Evolutionary conservation across 2,888 invertebrate species (phyloP).

Genomic region (Eumerus sabulonum): DNA sequence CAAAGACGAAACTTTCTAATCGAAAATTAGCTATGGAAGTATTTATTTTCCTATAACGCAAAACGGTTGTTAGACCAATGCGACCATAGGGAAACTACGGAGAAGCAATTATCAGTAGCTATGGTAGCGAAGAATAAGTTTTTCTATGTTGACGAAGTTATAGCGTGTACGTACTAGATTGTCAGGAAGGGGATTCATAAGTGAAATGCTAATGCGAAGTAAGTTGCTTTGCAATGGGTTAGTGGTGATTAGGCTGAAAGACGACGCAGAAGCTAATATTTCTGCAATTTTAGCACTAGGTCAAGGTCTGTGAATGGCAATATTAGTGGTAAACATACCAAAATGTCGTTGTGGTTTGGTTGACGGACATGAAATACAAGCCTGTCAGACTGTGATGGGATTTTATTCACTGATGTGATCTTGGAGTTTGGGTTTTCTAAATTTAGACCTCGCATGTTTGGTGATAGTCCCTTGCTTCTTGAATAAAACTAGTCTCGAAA

Average conservation of each 20-base stretch:
- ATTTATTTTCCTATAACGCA: slow-evolving; percentile 12
- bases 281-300: background rate
- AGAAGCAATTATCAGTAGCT: too few relatives aligned
- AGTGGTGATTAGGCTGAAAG: too few relatives aligned
- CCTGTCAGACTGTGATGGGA: too few relatives aligned
- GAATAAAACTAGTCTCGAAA: too few relatives aligned
- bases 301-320: slow-evolving; percentile 21
- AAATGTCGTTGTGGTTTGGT: slow-evolving; percentile 19
- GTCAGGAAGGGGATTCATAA: slow-evolving; percentile 20
- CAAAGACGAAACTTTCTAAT: slow-evolving; percentile 3
- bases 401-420: too few relatives aligned
- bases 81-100: too few relatives aligned
- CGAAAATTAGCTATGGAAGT: background rate
- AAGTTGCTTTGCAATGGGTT: background rate
- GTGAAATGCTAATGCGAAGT: slow-evolving; percentile 14
- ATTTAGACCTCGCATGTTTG: too few relatives aligned
- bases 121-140: slow-evolving; percentile 22
- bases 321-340: slow-evolving; percentile 31
- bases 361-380: too few relatives aligned
- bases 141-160: slow-evolving; percentile 38
- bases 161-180: slow-evolving; percentile 13
- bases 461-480: too few relatives aligned
- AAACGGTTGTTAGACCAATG: slow-evolving; percentile 16
- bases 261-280: background rate
- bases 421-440: too few relatives aligned